Evolutionary conservation across 23 tunicate genomes (phyloP), one percentile per base, ranked within the genome.

Genomic region (Pegea sp.): DNA sequence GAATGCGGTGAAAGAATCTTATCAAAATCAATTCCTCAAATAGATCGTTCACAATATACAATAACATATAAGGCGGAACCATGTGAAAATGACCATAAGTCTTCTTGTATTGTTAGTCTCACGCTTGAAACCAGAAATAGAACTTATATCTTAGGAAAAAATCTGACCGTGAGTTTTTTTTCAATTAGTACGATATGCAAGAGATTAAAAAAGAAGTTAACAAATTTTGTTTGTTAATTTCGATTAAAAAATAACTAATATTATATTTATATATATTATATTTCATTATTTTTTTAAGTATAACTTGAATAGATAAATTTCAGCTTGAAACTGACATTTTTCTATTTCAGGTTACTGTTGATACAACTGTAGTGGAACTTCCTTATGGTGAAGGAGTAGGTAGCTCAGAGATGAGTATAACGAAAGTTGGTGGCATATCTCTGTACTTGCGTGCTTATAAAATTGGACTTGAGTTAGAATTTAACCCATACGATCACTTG

Each of bases 381-480:
- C 74, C 74, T 6, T 58, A 68, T 22, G 65, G 23, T 1, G 65
- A 59, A 2, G 58, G 32, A 21, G 18, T 58, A 1, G 32, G 20
- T 23, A 29, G 33, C 13, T 46, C 34, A 26, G 29, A 30, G 4
- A 24, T 58, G 30, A 58, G 28, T 3, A 26, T 74, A 16, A 29
- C 30, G 29, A 57, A 53, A 13, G 61, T 74, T 4, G 81, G 81
- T 7, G 23, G 22, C 0, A 24, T 26, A 7, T 57, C 38, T 4
- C 56, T 72, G 13, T 28, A 32, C 26, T 31, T 72, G 18, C 30
- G 30, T 21, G 48, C 38, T 6, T 28, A 57, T 5, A 56, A 56
- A 11, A 68, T 74, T 28, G 81, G 72, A 22, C 72, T 74, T 7
- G 65, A 58, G 24, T 59, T 74, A 30, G 26, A 49, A 22, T 74